These are phyloP conservation scores for Syngnathoides biaculeatus DNA, from an alignment of 2,113 vertebrate species.

Conservation along the genomic window DNA sequence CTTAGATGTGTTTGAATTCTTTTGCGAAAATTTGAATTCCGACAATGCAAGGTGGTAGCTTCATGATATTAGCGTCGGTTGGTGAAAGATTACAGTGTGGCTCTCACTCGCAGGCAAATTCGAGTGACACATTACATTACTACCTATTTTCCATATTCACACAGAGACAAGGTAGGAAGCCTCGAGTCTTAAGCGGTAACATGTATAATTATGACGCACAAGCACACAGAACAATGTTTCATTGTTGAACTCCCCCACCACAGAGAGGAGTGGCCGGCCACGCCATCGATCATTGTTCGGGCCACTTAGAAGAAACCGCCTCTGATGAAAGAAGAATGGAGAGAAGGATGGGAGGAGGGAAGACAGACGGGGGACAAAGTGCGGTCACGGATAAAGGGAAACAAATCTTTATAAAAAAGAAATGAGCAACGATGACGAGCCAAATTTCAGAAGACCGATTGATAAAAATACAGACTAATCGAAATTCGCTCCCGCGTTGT, in stretches of 20 bases:
- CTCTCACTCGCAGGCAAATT: too few relatives aligned
- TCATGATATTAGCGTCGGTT: too few relatives aligned
- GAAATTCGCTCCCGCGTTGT: too few relatives aligned
- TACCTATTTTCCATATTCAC: constrained; percentile 15
- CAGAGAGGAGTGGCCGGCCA: constrained; percentile 32
- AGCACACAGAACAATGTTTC: constrained; percentile 31
- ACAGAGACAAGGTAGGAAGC: constrained; percentile 29
- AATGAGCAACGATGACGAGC: constrained; percentile 28
- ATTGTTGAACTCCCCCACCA: constrained; percentile 26
- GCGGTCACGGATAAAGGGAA: constrained; percentile 6
- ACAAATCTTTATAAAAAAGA: constrained; percentile 7
- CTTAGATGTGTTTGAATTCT: too few relatives aligned
- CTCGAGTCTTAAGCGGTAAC: constrained; percentile 11
- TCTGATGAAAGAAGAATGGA: constrained; percentile 54
- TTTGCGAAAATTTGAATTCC: too few relatives aligned
- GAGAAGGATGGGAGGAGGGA: constrained; percentile 55
- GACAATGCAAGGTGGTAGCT: too few relatives aligned
- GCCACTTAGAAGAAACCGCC: constrained; percentile 58
- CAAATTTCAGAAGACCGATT: not conserved
- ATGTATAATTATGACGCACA: not conserved
- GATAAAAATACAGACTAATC: not conserved
- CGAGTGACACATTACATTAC: too few relatives aligned
- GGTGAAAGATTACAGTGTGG: too few relatives aligned
- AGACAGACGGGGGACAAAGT: constrained; percentile 30
- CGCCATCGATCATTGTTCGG: constrained; percentile 54